These are phyloP conservation scores for Triplophysa tibetana DNA, from an alignment of 2,113 vertebrate species.

Conservation along the genomic window DNA sequence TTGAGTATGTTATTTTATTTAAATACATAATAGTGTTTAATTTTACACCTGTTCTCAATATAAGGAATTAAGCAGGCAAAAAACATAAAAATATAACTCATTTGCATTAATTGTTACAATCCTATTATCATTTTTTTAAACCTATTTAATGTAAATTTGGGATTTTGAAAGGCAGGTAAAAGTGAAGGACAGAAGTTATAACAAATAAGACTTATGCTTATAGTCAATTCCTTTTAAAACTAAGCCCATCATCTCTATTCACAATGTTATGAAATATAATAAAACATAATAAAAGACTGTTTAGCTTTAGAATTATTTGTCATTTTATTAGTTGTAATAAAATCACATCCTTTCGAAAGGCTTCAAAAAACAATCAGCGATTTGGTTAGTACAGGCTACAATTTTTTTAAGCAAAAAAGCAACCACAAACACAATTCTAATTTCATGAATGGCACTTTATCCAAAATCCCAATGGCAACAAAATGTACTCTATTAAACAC, in stretches of 20 bases:
- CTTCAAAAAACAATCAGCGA: not conserved
- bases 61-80: no score
- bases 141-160: not conserved
- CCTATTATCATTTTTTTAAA: not conserved
- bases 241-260: conserved; percentile 48
- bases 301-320: not conserved
- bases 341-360: not conserved
- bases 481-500: not conserved
- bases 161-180: not conserved
- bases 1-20: no score
- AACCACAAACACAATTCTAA: not conserved
- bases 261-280: conserved; percentile 5
- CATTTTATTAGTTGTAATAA: conserved; percentile 3
- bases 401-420: not conserved
- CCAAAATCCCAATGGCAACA: conserved; percentile 4
- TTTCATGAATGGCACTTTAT: not conserved
- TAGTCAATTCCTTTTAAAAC: conserved; percentile 61
- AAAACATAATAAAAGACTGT: not conserved
- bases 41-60: no score
- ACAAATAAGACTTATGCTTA: conserved; percentile 56
- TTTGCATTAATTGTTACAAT: no score
- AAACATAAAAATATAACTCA: no score
- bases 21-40: no score
- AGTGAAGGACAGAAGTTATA: conserved; percentile 46
- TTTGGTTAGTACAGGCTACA: not conserved